Base-by-base conservation (phyloP, 1,140 invertebrate species). In the Lordiphosa clarofinis region DNA sequence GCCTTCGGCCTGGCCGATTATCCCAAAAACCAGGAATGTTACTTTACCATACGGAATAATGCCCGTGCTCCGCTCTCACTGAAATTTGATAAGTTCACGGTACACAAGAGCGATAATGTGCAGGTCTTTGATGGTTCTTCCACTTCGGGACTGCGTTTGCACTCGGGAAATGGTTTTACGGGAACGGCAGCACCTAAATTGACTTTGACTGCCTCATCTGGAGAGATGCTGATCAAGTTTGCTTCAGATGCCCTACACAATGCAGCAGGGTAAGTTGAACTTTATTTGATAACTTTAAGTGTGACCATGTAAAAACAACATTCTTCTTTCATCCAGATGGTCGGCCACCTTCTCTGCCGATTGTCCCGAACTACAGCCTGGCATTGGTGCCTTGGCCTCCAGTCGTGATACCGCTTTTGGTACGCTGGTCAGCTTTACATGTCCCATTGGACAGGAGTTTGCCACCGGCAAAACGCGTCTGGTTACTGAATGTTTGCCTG, bases 381-480 rank as follows among this genome's bases (percentile, higher is more conserved):
- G 97, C 42, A 92, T 93, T 73, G 95, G 96, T 73, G 96, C 96
- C 21, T 90, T 97, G 73, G 95, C 96, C 28, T 97, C 96, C 11
- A 97, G 94, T 79, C 92, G 96, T 82, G 96, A 98, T 87, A 97
- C 96, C 21, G 94, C 95, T 42, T 98, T 98, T 90, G 97, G 96
- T 65, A 97, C 96, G 38, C 90, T 93, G 36, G 94, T 98, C 36
- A 95, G 93, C 38, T 98, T 97, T 84, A 95, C 95, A 6, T 99
- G 97, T 89, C 96, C 97, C 1, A 91, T 94, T 79, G 97, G 97
- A 31, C 96, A 98, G 90, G 97, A 98, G 90, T 98, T 99, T 89
- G 95, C 96, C 12, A 98, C 96, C 50, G 96, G 96, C 67, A 95
- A 95, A 88, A 90, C 92, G 40, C 93, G 94, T 79, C 94, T 98